Evolutionary conservation across 2,888 invertebrate species (phyloP).

Genomic region (Scotopteryx bipunctaria): DNA sequence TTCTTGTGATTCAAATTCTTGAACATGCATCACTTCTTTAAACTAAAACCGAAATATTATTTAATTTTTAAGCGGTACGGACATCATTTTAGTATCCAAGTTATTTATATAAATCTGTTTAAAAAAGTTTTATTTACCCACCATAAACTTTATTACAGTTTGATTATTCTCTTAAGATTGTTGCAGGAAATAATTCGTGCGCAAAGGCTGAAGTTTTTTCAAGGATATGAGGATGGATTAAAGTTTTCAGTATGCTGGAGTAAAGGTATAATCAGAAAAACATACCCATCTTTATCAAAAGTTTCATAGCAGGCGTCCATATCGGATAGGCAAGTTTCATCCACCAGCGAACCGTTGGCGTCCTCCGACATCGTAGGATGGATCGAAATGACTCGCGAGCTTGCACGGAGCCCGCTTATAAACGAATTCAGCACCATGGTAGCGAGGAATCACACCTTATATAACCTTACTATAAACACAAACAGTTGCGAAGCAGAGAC

Average conservation of each 20-base stretch:
- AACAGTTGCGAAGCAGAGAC: constrained; percentile 9
- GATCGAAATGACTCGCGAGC: constrained; percentile 68
- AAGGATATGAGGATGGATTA: background rate
- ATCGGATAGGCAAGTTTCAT: constrained; percentile 83
- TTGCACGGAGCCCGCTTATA: constrained; percentile 65
- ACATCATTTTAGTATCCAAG: too few species aligned
- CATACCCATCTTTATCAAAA: constrained; percentile 95
- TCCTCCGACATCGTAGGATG: constrained; percentile 76
- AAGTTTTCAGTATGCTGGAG: background rate
- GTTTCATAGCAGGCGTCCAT: constrained; percentile 97
- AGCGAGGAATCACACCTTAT: constrained; percentile 46
- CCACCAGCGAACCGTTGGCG: constrained; percentile 67
- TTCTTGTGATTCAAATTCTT: too few species aligned
- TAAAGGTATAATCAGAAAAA: constrained; percentile 37
- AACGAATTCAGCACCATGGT: constrained; percentile 68
- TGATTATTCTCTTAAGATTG: too few species aligned
- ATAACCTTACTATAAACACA: constrained; percentile 51
- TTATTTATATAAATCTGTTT: too few species aligned
- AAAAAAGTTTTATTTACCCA: too few species aligned
- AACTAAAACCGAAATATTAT: too few species aligned
- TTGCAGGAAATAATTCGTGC: background rate
- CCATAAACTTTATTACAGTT: too few species aligned
- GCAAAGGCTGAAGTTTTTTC: background rate
- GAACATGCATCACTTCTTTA: too few species aligned
- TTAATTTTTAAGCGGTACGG: too few species aligned